A percentile compares a stretch with the other conserved stretches of the same genome.
Conservation (phyloP, 1,140 invertebrate species). For the Polypedilum vanderplanki region DNA sequence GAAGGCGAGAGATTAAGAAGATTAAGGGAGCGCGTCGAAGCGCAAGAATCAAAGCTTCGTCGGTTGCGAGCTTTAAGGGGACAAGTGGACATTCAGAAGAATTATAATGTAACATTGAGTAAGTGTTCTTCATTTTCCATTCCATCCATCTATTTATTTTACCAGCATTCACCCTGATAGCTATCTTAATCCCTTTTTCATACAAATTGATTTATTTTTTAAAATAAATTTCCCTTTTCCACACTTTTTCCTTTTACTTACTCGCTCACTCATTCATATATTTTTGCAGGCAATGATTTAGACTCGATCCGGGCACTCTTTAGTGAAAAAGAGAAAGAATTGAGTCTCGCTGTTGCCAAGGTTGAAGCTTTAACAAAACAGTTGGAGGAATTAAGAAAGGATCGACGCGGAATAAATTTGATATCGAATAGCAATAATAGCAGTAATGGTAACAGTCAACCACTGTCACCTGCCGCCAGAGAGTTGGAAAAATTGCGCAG, state of each 20-base stretch:
- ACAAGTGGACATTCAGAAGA: constrained; percentile 85
- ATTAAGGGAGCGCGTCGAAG: constrained; percentile 82
- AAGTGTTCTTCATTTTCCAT: constrained; percentile 48
- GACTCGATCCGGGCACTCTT: constrained; percentile 92
- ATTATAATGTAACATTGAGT: constrained; percentile 87
- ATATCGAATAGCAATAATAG: neutral
- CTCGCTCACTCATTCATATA: neutral
- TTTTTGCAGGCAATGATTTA: constrained; percentile 73
- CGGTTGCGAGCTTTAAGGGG: constrained; percentile 81
- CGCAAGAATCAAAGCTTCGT: constrained; percentile 87
- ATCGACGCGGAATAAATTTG: constrained; percentile 45
- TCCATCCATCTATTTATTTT: neutral
- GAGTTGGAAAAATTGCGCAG: constrained; percentile 85
- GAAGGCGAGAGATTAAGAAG: constrained; percentile 81
- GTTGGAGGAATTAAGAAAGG: constrained; percentile 76
- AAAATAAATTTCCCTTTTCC: constrained; percentile 29
- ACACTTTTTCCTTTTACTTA: neutral
- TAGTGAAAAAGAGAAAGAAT: constrained; percentile 95
- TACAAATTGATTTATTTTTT: neutral
- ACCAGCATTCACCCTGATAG: neutral
- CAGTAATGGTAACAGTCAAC: constrained; percentile 41
- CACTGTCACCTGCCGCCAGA: constrained; percentile 63
- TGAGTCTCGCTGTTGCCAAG: constrained; percentile 88
- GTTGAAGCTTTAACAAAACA: constrained; percentile 91
- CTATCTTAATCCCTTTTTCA: constrained; percentile 4